Evolutionary conservation across 2,888 invertebrate genomes (phyloP), one percentile per base, ranked within the genome.

Genomic region (Ariolimax columbianus): DNA sequence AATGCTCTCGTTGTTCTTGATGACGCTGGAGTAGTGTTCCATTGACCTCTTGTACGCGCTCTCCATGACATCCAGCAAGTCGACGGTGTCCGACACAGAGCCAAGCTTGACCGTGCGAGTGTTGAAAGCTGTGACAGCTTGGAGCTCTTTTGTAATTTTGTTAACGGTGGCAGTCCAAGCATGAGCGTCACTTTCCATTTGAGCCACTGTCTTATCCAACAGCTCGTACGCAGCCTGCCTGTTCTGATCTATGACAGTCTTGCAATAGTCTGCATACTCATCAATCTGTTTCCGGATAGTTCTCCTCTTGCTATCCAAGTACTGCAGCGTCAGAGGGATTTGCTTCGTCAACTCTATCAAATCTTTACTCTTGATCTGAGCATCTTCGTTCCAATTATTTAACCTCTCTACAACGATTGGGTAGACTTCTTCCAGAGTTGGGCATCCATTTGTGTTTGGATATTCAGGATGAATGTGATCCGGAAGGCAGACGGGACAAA

Each of bases 201-300:
- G 55, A 38, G 38, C 30, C 19, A 47, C 14, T 36, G 82, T 75
- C 38, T 36, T 47, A 23, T 78, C 77, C 70, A 85, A 26, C 30
- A 51, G 17, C 26, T 85, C 82, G 23, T 36, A 38, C 19, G 85
- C 82, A 26, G 63, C 59, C 11, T 19, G 33, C 11, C 82, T 47
- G 36, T 81, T 82, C 43, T 85, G 85, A 0, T 82, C 82, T n/a
- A 82, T 47, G n/a, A 85, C 85, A 43, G 63, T 70, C 36, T 72
- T 68, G 72, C 63, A 77, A 68, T 85, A 85, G 23, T 77, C 72
- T 11, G 82, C 23, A 63, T 77, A 85, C n/a, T 85, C 85, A 11
- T 85, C 82, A 77, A 85, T 77, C 17, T 77, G 47, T 51, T 77
- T 85, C 14, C 55, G n/a, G 3, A n/a, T 14, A 47, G 4, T 36